Conservation (phyloP, 2,888 invertebrate species). For the Cistogaster globosa region DNA sequence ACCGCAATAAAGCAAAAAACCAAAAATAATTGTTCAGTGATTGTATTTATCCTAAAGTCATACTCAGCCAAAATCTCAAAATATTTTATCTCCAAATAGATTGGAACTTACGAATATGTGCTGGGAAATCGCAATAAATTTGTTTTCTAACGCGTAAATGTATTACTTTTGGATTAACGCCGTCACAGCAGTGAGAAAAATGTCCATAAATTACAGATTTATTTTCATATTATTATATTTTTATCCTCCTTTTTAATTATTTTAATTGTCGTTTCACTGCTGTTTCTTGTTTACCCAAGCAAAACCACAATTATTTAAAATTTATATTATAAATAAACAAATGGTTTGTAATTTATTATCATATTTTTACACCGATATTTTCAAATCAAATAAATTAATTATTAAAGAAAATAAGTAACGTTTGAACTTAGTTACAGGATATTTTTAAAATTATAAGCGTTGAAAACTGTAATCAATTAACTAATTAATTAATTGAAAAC, state of each 20-base stretch:
- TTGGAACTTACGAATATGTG: background rate
- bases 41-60: no score
- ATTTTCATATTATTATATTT: slow-evolving; percentile 3
- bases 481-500: no score
- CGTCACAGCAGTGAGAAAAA: slow-evolving; percentile 24
- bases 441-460: background rate
- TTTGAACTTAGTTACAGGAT: background rate
- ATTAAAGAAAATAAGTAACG: slow-evolving; percentile 11
- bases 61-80: background rate
- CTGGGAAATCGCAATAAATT: slow-evolving; percentile 13
- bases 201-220: slow-evolving; percentile 3
- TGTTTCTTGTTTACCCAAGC: slow-evolving; percentile 11
- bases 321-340: slow-evolving; percentile 53
- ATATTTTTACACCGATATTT: slow-evolving; percentile 8
- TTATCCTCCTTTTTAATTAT: background rate
- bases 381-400: slow-evolving; percentile 50
- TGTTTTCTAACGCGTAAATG: slow-evolving; percentile 27
- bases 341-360: slow-evolving; percentile 43
- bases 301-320: slow-evolving; percentile 60
- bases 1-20: no score
- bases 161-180: slow-evolving; percentile 4
- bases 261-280: slow-evolving; percentile 4
- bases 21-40: no score
- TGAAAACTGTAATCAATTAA: background rate
- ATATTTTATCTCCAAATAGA: background rate